Base-by-base conservation (phyloP, 2,797 vertebrate genomes). In the Hypotaenidia okinawae region DNA sequence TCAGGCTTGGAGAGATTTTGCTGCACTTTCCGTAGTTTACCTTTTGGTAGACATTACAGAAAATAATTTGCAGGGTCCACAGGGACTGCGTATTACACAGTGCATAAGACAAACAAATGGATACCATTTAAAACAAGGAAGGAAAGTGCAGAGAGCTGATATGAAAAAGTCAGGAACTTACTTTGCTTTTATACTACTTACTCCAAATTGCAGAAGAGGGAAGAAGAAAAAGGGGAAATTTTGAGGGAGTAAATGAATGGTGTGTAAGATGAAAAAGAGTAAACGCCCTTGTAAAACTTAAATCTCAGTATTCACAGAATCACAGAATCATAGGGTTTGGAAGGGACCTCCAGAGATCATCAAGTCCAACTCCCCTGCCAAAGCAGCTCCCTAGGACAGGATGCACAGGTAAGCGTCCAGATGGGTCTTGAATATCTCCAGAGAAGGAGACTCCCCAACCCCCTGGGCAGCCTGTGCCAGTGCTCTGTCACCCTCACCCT, bases 11-110 rank as follows among this genome's bases (percentile, higher is more conserved):
- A 77, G 67, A 93, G 52, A 92, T 83, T 77, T 39, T 63, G 11
- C 54, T n/a, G 35, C 18, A 22, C 43, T 87, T 87, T 70, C 17
- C 85, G 52, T 67, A 92, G 84, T 83, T 87, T 89, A 70, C 76
- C 59, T 89, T 92, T 94, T 32, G 16, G 43, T 15, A 94, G 54
- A 87, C 35, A 67, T 80, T 83, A 77, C 25, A 83, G 75, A 85
- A 87, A 91, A 85, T 77, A 82, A 87, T 87, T 91, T 68, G 21
- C 17, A 3, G 28, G 61, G 54, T 58, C 64, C 68, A 54, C 57
- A 64, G 87, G 80, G 75, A 87, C 72, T 28, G 49, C 30, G 6
- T 67, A 80, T 70, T 77, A 52, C 30, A 39, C 10, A 64, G n/a
- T 13, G n/a, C 59, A 8, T 67, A 76, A 77, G 43, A 67, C 47